Conservation (phyloP, 2,888 invertebrate species). For the Lochmaea crataegi region DNA sequence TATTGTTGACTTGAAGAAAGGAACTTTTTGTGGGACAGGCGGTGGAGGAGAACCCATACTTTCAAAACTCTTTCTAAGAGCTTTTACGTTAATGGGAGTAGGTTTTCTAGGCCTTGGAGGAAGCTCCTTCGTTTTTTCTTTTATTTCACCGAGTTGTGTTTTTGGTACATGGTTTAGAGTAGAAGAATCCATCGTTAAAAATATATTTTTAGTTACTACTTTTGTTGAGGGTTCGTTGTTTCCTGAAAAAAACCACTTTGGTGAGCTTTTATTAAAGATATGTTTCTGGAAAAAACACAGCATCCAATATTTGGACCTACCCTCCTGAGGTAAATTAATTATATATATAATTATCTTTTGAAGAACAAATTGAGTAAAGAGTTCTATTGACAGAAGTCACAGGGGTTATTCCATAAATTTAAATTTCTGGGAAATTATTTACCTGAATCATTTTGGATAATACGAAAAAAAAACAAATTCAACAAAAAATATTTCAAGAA, state of each 20-base stretch:
- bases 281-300: too few species aligned
- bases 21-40: slow-evolving; percentile 44
- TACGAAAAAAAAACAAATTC: too few species aligned
- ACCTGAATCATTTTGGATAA: too few species aligned
- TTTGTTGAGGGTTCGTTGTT: slow-evolving; percentile 11
- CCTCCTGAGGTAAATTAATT: too few species aligned
- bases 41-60: slow-evolving; percentile 50
- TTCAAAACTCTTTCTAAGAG: slow-evolving; percentile 72
- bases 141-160: slow-evolving; percentile 8
- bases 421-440: too few species aligned
- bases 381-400: too few species aligned
- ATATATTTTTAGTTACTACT: slow-evolving; percentile 15
- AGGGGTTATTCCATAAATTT: too few species aligned
- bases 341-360: too few species aligned
- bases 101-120: slow-evolving; percentile 38
- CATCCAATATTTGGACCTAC: too few species aligned
- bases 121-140: slow-evolving; percentile 29
- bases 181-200: slow-evolving; percentile 9
- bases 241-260: slow-evolving; percentile 3
- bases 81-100: slow-evolving; percentile 66
- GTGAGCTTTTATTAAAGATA: too few species aligned
- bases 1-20: slow-evolving; percentile 42
- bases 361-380: too few species aligned
- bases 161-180: slow-evolving; percentile 25
- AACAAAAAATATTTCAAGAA: too few species aligned